A percentile compares a stretch with the other conserved stretches of the same genome.
These are phyloP conservation scores for Myotis vivesi DNA, from an alignment of 2,797 vertebrate species.

Conservation along the genomic window DNA sequence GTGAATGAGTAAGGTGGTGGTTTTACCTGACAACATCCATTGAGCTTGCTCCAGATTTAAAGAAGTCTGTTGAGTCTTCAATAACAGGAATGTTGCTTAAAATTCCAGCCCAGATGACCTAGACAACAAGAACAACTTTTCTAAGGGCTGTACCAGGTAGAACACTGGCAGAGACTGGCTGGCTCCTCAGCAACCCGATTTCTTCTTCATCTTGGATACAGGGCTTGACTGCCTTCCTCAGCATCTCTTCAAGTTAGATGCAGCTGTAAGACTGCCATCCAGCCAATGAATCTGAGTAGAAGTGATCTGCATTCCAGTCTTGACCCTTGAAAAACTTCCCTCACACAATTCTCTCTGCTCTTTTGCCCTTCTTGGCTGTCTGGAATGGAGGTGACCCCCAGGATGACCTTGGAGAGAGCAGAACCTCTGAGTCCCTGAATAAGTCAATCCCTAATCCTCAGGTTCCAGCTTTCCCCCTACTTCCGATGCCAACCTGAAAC, in stretches of 20 bases:
- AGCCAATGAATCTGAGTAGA: background rate
- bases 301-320: background rate
- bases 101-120: slow-evolving; percentile 95
- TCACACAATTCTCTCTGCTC: background rate
- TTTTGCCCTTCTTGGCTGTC: background rate
- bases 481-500: background rate
- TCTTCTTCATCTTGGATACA: background rate
- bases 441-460: background rate
- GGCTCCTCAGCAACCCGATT: background rate
- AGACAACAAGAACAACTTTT: slow-evolving; percentile 31
- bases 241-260: background rate
- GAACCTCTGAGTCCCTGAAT: background rate
- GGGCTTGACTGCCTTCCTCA: background rate
- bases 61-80: slow-evolving; percentile 95
- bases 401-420: background rate
- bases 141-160: background rate
- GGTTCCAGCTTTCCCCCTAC: background rate
- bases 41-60: slow-evolving; percentile 96
- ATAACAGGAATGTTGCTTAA: slow-evolving; percentile 91
- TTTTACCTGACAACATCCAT: slow-evolving; percentile 98
- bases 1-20: no score
- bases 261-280: background rate
- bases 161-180: background rate
- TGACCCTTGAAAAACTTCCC: background rate
- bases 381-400: background rate